Evolutionary conservation across 2,888 invertebrate genomes (phyloP), one percentile per base, ranked within the genome.

Genomic region (Folsomia manolachei): DNA sequence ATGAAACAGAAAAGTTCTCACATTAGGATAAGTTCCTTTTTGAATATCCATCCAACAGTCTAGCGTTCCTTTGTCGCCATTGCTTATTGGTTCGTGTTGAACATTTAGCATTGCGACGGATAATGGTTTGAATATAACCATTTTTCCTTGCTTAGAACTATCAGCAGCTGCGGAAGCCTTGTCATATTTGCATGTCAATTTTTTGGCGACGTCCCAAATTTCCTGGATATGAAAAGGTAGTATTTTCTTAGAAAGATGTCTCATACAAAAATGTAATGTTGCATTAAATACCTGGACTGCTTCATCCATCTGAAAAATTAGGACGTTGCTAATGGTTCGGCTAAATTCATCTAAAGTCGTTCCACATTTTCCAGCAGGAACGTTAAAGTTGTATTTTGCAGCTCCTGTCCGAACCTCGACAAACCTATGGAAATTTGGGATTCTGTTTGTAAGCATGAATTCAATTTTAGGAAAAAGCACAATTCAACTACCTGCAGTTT

Each of bases 1-100:
- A 2, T 19, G 19, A 7, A 63, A 61, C 23, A 62, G 39, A 26
- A 27, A 7, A 27, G 11, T 21, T 4, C 85, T 85, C 82, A 89
- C 89, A 79, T 89, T 88, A 26, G 91, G 91, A 83, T 88, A 91
- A 77, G 87, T 85, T 81, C 91, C 91, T 78, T 86, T 86, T 80
- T 89, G 89, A 73, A 91, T 90, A 78, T 91, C 90, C 90, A 91
- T 91, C 90, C 90, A 91, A 83, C 90, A 90, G 80, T 90, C 89
- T 0, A 91, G 87, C 0, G 88, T 87, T 18, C 76, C 77, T 1
- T 89, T 89, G 18, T 86, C 87, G 0, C 88, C 86, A 1, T 62
- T 18, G 62, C 62, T 70, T 25, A 83, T 81, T 24, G 89, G 88
- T 0, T 90, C 89, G 0, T 89, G 88, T 1, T 90, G 87, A 0